Conservation (phyloP, 2,113 vertebrate species). For the Gorsachius goisagi region DNA sequence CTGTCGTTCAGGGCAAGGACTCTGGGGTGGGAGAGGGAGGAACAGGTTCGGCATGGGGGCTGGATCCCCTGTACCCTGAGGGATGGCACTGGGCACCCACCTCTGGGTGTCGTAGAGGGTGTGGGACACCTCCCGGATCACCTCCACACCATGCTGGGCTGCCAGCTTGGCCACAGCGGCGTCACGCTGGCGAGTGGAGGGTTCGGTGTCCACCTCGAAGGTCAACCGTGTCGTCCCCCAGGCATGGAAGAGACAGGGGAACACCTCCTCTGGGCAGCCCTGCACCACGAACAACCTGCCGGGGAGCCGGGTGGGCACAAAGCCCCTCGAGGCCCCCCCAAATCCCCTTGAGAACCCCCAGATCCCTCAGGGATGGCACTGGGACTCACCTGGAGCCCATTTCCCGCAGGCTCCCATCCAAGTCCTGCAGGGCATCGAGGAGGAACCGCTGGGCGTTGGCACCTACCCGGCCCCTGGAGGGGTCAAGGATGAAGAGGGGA, state of each 20-base stretch:
- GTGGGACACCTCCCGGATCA: conserved; percentile 72
- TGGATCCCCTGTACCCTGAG: rapidly evolving
- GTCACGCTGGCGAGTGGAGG: conserved; percentile 59
- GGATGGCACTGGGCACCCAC: not conserved
- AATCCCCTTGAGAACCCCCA: too few relatives aligned
- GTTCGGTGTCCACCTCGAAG: conserved; percentile 75
- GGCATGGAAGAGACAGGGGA: conserved; percentile 66
- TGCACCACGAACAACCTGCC: conserved; percentile 70
- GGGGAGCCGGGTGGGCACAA: rapidly evolving
- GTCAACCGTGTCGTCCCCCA: conserved; percentile 69
- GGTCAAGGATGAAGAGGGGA: conserved; percentile 74
- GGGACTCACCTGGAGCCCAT: conserved; percentile 68
- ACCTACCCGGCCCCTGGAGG: conserved; percentile 23
- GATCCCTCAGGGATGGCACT: rapidly evolving
- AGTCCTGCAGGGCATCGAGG: conserved; percentile 60
- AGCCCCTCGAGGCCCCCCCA: not conserved
- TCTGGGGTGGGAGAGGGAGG: conserved; percentile 19
- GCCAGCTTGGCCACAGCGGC: conserved; percentile 45
- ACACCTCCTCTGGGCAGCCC: conserved; percentile 69
- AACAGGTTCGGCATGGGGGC: rapidly evolving
- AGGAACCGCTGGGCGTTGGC: conserved; percentile 69
- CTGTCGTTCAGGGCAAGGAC: conserved; percentile 72
- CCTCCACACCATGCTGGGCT: conserved; percentile 45
- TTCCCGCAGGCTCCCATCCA: conserved; percentile 72
- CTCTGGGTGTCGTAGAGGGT: conserved; percentile 71